These are phyloP conservation scores for Spermophilus dauricus DNA, from an alignment of 2,113 vertebrate species.

Conservation along the genomic window DNA sequence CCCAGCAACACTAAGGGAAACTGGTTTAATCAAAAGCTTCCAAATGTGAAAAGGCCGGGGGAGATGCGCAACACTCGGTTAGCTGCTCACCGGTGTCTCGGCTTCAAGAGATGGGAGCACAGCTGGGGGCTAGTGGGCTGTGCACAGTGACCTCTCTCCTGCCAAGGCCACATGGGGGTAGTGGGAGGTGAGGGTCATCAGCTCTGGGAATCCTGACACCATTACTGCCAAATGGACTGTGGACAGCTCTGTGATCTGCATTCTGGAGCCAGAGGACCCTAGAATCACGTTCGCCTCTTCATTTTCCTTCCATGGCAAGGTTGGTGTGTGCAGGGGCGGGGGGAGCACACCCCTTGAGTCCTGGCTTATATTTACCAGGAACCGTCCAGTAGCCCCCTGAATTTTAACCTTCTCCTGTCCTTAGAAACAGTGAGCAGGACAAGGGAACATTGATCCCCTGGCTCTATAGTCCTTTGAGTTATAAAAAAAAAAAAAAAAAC, in stretches of 20 bases:
- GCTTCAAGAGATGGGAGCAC: background rate
- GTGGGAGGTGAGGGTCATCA: background rate
- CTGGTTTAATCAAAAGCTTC: constrained; percentile 53
- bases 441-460: background rate
- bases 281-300: background rate
- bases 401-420: constrained; percentile 12
- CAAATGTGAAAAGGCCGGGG: constrained; percentile 22
- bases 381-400: background rate
- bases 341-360: background rate
- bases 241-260: background rate
- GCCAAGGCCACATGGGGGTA: fast-evolving
- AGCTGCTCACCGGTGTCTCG: background rate
- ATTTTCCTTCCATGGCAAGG: background rate
- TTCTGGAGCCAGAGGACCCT: background rate
- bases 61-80: constrained; percentile 26
- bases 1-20: constrained; percentile 25
- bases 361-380: background rate
- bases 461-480: background rate
- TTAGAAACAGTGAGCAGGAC: background rate
- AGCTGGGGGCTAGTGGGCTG: background rate
- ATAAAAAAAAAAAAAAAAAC: background rate
- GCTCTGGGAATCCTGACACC: background rate
- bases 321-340: background rate
- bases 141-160: background rate
- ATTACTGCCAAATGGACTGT: background rate